Base-by-base conservation (phyloP, 2,888 invertebrate species). In the Iphiclides podalirius region DNA sequence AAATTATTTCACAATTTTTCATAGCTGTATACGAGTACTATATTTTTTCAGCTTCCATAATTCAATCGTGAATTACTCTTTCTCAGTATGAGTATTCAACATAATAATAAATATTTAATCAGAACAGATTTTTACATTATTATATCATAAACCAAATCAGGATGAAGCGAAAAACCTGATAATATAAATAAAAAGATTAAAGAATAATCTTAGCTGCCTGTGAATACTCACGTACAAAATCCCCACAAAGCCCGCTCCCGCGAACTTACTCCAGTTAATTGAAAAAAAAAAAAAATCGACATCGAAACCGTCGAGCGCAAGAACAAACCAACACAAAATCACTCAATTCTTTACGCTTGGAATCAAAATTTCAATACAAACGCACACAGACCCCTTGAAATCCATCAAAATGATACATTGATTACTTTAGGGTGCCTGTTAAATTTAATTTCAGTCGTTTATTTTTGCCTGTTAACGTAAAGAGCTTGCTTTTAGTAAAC, bases 161-260 rank as follows among this genome's bases (percentile, higher is more conserved):
- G n/a, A n/a, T n/a, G n/a, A n/a, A 42, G 12, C 1, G 34, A 13
- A 26, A 39, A 39, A 3, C 34, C 15, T 26, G 46, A 34, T 34
- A 39, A 47, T 47, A 47, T 12, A 40, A 47, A 47, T 47, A 47
- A 40, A 47, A 40, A 40, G 40, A n/a, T n/a, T n/a, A n/a, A n/a
- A n/a, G n/a, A n/a, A n/a, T n/a, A n/a, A n/a, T n/a, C n/a, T n/a
- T n/a, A 47, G 39, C 47, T 35, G 23, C 12, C 34, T 26, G 47
- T 47, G 40, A 40, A 47, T 40, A 34, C 47, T 39, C 47, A 47
- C 40, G 47, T 47, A 47, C 40, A 47, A 47, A 47, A 47, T 47
- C 47, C 47, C 35, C 34, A 40, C 34, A 40, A 47, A 47, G 47
- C 40, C 40, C 39, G 26, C 40, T 34, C 40, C 34, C 40, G 35